Conservation (phyloP, 2,888 invertebrate species). For the Tenodera sinensis region DNA sequence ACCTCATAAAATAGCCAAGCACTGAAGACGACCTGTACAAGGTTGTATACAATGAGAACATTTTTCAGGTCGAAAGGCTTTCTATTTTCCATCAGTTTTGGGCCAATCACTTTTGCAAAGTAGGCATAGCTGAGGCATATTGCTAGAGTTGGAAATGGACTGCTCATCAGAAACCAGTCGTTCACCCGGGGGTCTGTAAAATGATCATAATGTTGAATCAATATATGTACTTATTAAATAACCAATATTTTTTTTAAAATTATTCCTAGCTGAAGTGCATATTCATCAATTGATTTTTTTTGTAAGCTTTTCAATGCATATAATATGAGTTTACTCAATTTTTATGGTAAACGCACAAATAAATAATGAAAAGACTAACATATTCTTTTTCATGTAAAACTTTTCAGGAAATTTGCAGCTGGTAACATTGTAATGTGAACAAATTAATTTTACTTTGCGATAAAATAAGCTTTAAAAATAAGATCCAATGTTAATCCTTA, state of each 20-base stretch:
- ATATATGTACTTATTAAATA: background rate
- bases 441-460: too few species aligned
- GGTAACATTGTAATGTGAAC: too few species aligned
- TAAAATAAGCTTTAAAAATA: too few species aligned
- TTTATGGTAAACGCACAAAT: too few species aligned
- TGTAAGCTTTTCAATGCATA: too few species aligned
- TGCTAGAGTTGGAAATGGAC: conserved; percentile 47
- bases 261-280: too few species aligned
- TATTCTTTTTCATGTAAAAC: too few species aligned
- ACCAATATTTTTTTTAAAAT: background rate
- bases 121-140: conserved; percentile 49
- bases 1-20: conserved; percentile 72
- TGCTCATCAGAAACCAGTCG: conserved; percentile 50
- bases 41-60: conserved; percentile 77
- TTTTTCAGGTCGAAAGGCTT: conserved; percentile 74
- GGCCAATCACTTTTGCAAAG: conserved; percentile 61
- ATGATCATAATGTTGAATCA: background rate
- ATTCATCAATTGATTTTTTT: too few species aligned
- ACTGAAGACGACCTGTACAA: conserved; percentile 76
- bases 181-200: conserved; percentile 43
- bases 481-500: too few species aligned
- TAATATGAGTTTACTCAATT: too few species aligned
- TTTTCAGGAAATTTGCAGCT: too few species aligned
- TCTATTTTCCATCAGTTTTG: conserved; percentile 79
- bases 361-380: too few species aligned